These are phyloP conservation scores for Achroia grisella DNA, from an alignment of 1,140 invertebrate genomes.

Conservation along the genomic window DNA sequence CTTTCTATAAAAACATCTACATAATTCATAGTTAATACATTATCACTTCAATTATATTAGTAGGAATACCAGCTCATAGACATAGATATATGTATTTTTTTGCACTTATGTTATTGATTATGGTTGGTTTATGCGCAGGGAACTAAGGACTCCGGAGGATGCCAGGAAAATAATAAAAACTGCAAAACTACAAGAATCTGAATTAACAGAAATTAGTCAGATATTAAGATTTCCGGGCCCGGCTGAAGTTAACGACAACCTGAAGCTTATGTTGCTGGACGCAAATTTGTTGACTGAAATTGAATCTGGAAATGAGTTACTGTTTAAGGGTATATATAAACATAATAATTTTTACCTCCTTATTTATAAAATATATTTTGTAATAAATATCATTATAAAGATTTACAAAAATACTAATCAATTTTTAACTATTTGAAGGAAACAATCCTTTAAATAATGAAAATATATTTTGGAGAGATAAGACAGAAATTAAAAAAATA, in stretches of 20 bases:
- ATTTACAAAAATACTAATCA: too few relatives aligned
- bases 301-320: conserved; percentile 72
- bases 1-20: too few relatives aligned
- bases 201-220: conserved; percentile 78
- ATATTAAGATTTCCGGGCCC: conserved; percentile 75
- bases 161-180: conserved; percentile 77
- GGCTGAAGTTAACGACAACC: conserved; percentile 65
- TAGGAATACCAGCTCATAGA: too few relatives aligned
- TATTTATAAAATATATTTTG: too few relatives aligned
- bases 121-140: conserved; percentile 29
- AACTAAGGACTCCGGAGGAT: conserved; percentile 73
- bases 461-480: too few relatives aligned
- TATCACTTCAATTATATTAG: too few relatives aligned
- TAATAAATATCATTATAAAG: too few relatives aligned
- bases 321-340: conserved; percentile 69
- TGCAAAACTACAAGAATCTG: conserved; percentile 79
- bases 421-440: too few relatives aligned
- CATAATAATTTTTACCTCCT: conserved; percentile 1
- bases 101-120: conserved; percentile 6
- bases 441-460: too few relatives aligned
- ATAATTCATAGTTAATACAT: too few relatives aligned
- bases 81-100: too few relatives aligned
- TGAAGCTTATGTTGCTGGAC: conserved; percentile 81
- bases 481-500: too few relatives aligned
- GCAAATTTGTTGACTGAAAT: conserved; percentile 77